These are phyloP conservation scores for Trematomus bernacchii DNA, from an alignment of 2,797 vertebrate species.

Conservation along the genomic window DNA sequence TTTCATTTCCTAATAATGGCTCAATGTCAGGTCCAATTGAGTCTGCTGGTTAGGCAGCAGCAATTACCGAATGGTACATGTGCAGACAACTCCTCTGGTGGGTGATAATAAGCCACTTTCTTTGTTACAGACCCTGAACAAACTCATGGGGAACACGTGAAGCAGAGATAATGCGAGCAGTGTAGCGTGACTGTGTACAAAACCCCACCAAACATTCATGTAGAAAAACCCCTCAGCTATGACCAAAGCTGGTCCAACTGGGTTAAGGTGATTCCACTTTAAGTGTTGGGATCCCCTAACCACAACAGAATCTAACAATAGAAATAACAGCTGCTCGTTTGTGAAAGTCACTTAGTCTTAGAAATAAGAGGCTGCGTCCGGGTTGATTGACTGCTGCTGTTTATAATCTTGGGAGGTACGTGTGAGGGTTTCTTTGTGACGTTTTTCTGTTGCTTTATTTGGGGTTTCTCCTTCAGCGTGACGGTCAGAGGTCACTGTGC, in stretches of 20 bases:
- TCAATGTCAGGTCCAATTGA: slow-evolving; percentile 82
- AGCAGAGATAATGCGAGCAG: slow-evolving; percentile 79
- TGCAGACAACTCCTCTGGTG: slow-evolving; percentile 81
- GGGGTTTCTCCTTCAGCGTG: slow-evolving; percentile 68
- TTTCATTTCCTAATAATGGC: slow-evolving; percentile 82
- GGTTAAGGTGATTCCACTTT: slow-evolving; percentile 77
- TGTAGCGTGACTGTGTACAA: slow-evolving; percentile 78
- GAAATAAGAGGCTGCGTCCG: slow-evolving; percentile 24
- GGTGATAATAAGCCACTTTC: slow-evolving; percentile 85
- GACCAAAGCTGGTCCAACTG: slow-evolving; percentile 73
- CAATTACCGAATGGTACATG: slow-evolving; percentile 82
- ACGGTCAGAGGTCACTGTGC: slow-evolving; percentile 64
- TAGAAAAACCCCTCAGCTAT: slow-evolving; percentile 75
- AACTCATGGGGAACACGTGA: slow-evolving; percentile 75
- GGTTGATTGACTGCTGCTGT: slow-evolving; percentile 53
- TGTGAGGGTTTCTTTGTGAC: slow-evolving; percentile 55
- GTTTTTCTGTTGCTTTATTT: slow-evolving; percentile 71
- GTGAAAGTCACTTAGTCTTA: slow-evolving; percentile 68
- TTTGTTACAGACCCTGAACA: slow-evolving; percentile 84
- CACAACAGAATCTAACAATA: slow-evolving; percentile 59
- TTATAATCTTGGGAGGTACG: slow-evolving; percentile 54
- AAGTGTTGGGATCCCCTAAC: slow-evolving; percentile 63
- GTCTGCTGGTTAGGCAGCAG: slow-evolving; percentile 77
- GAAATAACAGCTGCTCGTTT: slow-evolving; percentile 63
- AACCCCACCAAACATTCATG: slow-evolving; percentile 71